These are phyloP conservation scores for Rhodinocichla rosea DNA, from an alignment of 2,113 vertebrate species.

Conservation along the genomic window DNA sequence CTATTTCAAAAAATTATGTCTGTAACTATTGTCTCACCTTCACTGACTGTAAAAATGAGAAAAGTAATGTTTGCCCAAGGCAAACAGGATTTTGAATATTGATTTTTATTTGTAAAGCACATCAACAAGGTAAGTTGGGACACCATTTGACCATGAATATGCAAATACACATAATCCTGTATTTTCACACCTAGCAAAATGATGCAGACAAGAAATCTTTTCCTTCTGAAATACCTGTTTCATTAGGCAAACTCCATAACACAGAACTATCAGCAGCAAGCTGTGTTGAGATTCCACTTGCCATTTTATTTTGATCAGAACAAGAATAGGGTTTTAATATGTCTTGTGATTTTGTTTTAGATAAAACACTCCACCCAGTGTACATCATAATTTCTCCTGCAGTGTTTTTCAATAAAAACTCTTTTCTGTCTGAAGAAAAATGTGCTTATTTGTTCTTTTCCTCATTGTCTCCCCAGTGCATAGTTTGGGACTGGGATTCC, in stretches of 20 bases:
- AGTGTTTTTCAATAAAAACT: not conserved
- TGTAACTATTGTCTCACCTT: not conserved
- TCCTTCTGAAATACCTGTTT: not conserved
- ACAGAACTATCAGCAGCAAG: not conserved
- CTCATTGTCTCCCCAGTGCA: constrained; percentile 80
- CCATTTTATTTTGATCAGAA: not conserved
- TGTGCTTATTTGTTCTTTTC: not conserved
- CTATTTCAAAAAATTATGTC: not conserved
- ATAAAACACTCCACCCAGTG: not conserved
- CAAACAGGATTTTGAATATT: not conserved
- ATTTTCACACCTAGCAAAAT: not conserved
- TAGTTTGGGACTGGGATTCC: constrained; percentile 99
- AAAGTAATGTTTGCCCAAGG: not conserved
- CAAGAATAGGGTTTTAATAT: not conserved
- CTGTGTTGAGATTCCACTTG: not conserved
- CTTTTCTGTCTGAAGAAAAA: not conserved
- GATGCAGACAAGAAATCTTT: not conserved
- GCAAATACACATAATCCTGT: not conserved
- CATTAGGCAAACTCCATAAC: not conserved
- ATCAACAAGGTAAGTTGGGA: not conserved
- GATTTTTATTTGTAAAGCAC: not conserved
- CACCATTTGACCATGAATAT: not conserved
- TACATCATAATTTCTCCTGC: not conserved
- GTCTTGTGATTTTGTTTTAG: not conserved
- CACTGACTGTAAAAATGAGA: not conserved